phyloP scores from a whole-genome alignment of 2,113 vertebrate species.

The human (Homo sapiens) region DNA sequence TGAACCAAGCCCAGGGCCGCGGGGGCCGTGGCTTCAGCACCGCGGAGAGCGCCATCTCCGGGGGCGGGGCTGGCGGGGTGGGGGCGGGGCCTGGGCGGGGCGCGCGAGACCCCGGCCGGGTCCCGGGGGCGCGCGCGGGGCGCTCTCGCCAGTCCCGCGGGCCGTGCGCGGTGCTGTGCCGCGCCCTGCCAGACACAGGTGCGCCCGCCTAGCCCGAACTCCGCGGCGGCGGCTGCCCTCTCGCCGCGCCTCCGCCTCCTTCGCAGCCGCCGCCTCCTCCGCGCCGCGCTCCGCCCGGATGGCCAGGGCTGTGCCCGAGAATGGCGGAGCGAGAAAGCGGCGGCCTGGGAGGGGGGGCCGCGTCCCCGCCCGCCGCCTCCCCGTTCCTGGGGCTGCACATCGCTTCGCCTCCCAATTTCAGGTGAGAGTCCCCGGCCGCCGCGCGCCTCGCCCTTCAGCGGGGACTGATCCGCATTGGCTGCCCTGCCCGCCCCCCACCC shows the following conservation, averaged over 20 bases:
- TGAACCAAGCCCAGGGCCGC: background rate
- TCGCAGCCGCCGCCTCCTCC: slow-evolving; percentile 3
- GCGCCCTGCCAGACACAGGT: slow-evolving; percentile 60
- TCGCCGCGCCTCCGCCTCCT: slow-evolving; percentile 47
- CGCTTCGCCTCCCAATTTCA: slow-evolving; percentile 90
- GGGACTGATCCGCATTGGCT: background rate
- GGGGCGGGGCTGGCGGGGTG: background rate
- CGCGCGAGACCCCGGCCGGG: background rate
- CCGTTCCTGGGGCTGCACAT: slow-evolving; percentile 87
- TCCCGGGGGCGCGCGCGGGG: slow-evolving; percentile 43
- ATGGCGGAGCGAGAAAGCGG: slow-evolving; percentile 93
- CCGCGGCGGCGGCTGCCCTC: slow-evolving; percentile 42
- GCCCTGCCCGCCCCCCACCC: background rate
- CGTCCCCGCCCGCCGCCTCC: slow-evolving; percentile 85
- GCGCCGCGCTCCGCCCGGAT: slow-evolving; percentile 76
- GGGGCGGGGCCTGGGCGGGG: slow-evolving; percentile 31
- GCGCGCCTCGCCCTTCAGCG: slow-evolving; percentile 2
- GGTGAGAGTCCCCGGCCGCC: slow-evolving; percentile 78
- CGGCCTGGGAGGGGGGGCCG: slow-evolving; percentile 80
- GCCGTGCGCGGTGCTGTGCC: background rate
- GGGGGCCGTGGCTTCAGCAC: slow-evolving; percentile 31
- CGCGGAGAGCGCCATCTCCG: background rate
- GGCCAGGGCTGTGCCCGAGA: slow-evolving; percentile 82
- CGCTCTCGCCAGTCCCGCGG: background rate
- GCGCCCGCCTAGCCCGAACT: slow-evolving; percentile 4